phyloP scores from a whole-genome alignment of 2,888 invertebrate species.

The Steinernema scapterisci region DNA sequence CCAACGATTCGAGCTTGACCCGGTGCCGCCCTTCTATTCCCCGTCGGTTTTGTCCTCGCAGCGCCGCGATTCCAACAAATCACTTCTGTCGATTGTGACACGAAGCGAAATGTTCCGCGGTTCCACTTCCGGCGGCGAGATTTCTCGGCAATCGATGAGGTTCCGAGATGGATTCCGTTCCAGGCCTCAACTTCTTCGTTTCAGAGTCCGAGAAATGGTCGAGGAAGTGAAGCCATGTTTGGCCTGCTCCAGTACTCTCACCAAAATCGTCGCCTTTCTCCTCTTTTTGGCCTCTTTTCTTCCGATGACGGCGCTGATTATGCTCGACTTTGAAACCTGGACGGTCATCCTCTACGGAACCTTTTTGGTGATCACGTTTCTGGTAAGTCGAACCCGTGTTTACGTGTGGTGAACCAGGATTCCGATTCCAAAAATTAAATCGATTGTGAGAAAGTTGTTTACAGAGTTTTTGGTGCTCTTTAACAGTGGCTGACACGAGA shows the following conservation, averaged over 20 bases:
- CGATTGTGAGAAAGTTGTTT: too few relatives aligned
- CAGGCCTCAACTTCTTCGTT: background rate
- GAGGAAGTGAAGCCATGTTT: conserved; percentile 20
- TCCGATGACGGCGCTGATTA: background rate
- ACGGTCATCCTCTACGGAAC: background rate
- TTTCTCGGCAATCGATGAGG: conserved; percentile 14
- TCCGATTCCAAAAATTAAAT: too few relatives aligned
- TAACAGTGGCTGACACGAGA: too few relatives aligned
- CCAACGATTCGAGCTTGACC: background rate
- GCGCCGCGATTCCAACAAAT: background rate
- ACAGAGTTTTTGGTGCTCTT: too few relatives aligned
- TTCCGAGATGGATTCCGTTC: background rate
- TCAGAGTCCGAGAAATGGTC: conserved; percentile 26
- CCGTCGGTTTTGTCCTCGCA: background rate
- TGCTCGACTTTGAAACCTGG: conserved; percentile 24
- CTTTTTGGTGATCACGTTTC: conserved; percentile 13
- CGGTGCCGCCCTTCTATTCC: background rate
- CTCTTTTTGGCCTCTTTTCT: conserved; percentile 22
- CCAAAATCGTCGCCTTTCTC: conserved; percentile 18
- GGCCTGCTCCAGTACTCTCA: conserved; percentile 19
- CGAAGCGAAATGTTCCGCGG: conserved; percentile 4
- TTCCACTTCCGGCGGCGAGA: background rate
- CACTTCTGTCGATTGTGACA: conserved; percentile 29
- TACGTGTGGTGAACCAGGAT: too few relatives aligned
- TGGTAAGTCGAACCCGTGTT: too few relatives aligned